Base-by-base conservation (phyloP, 1,140 invertebrate genomes). In the Leptopilina boulardi region DNA sequence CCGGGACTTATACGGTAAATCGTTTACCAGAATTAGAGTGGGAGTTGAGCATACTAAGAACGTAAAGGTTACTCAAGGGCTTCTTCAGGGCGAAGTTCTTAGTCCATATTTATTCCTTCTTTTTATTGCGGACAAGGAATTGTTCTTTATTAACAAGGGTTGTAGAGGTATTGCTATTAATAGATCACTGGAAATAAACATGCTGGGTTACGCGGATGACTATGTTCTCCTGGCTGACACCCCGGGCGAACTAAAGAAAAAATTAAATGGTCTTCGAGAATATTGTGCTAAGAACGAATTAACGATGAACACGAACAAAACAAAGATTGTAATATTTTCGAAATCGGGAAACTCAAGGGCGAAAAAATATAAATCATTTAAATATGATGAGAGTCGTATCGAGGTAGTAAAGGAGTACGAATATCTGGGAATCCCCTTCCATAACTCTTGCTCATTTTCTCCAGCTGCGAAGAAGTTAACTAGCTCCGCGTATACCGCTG, bases 1-100 rank as follows among this genome's bases (percentile, higher is more conserved):
- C 10, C 13, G 15, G 23, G n/a, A 44, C 4, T 73, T 73, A 3
- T 73, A 73, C 38, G 18, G 23, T 2, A 71, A 30, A 5, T 70
- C 74, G 9, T 23, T 13, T 5, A 15, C 76, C 3, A 21, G 70
- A 59, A 71, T 79, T 8, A 76, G 47, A 56, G 21, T 5, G 8
- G 13, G 42, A 13, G 41, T 26, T 4, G 21, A 4, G 13, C 66
- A 0, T 41, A 77, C 3, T 73, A 47, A 47, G 2, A 4, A 42
- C 1, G 41, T 42, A 9, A 42, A 11, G 13, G 41, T 42, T 2
- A 11, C 41, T 42, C 51, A 71, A 18, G 51, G 51, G 2, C 0
- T 54, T 21, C 18, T 54, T 19, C 51, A 54, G 18, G 51, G 51
- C 3, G 51, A 54, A 19, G n/a, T 21, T 19, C n/a, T 54, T 4